A percentile compares a stretch with the other conserved stretches of the same genome.
Evolutionary conservation across 2,797 vertebrate species (phyloP).

Genomic region (Oryzias sinensis): DNA sequence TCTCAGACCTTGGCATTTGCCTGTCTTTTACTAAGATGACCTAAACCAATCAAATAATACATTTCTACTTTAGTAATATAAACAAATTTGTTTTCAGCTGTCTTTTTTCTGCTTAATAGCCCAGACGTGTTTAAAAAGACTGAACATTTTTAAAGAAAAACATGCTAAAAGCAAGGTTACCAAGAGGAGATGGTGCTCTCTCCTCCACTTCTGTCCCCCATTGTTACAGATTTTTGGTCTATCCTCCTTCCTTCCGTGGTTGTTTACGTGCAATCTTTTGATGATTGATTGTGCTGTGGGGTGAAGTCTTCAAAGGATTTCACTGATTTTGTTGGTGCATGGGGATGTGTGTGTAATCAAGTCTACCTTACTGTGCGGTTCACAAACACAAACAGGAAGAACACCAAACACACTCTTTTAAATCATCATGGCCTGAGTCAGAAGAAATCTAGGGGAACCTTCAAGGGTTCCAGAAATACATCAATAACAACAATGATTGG

Average conservation of each 20-base stretch:
- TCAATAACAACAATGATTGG: background rate
- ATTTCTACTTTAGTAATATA: no score
- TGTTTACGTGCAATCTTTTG: slow-evolving; percentile 30
- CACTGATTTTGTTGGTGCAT: slow-evolving; percentile 42
- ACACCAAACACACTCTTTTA: slow-evolving; percentile 41
- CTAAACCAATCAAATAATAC: no score
- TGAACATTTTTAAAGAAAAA: no score
- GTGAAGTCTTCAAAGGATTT: slow-evolving; percentile 28
- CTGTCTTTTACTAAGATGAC: no score
- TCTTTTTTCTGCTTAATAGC: no score
- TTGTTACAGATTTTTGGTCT: slow-evolving; percentile 12
- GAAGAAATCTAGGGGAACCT: slow-evolving; percentile 1
- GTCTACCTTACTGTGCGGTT: slow-evolving; percentile 46
- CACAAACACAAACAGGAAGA: slow-evolving; percentile 45
- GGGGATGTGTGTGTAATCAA: slow-evolving; percentile 39
- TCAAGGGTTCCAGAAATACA: background rate
- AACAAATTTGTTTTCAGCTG: no score
- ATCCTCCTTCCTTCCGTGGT: slow-evolving; percentile 7
- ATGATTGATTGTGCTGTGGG: slow-evolving; percentile 24
- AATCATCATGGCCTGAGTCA: slow-evolving; percentile 20
- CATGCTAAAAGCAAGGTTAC: background rate
- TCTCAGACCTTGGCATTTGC: no score
- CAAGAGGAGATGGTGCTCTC: background rate
- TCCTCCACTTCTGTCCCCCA: background rate
- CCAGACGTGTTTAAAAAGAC: no score